Base-by-base conservation (phyloP, 2,113 vertebrate genomes). In the Rousettus leschenaultii region DNA sequence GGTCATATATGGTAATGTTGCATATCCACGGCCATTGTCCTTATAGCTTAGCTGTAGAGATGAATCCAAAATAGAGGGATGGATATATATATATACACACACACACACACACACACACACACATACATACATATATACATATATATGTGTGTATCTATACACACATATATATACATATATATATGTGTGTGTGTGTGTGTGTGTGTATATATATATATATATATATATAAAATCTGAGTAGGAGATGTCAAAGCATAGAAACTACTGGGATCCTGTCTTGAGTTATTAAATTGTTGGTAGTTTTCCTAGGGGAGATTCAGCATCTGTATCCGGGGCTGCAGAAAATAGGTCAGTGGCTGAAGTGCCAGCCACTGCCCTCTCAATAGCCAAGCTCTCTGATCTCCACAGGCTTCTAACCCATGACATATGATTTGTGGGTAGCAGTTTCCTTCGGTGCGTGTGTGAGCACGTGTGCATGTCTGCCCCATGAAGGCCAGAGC, bases 391-490 rank as follows among this genome's bases (percentile, higher is more conserved):
- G 13, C 38, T 89, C 38, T 89, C 21, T 43, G 18, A 7, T 82
- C 92, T 90, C 57, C 2, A 22, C 43, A 57, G 61, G 66, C 55
- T 35, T 61, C 59, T 33, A 43, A 38, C 13, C 96, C 66, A 43
- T 24, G 38, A n/a, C 26, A 9, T 7, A 26, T 30, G 45, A 2
- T 86, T 53, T 77, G 86, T 35, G 57, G 94, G 89, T 63, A 70
- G 94, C 43, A 19, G 57, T 5, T 0, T 2, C 57, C 14, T 2
- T 55, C 0, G 15, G 75, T 12, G 35, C 48, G 65, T 51, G 33
- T 70, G 0, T 78, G 43, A 51, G 59, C 89, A 90, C 57, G 33
- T 7, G 65, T 33, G 45, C 11, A 7, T 22, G 73, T 61, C 86
- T 70, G n/a, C 86, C 90, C 55, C 0, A 1, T 1, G 38, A 26